Evolutionary conservation across 1,140 invertebrate species (phyloP).

Genomic region (Himalopsyche phryganea): DNA sequence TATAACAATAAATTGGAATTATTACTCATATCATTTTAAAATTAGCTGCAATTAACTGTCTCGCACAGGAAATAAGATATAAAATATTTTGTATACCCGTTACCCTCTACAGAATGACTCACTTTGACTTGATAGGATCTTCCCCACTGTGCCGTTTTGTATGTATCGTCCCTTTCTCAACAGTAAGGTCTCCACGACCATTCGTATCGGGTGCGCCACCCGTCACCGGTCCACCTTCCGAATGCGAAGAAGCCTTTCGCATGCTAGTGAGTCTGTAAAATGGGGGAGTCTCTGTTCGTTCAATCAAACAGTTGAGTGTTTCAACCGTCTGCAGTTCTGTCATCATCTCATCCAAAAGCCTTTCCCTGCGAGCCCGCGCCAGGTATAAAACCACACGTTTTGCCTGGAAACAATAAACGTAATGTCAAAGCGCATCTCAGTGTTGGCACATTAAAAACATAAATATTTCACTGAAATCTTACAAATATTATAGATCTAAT

Average conservation of each 20-base stretch:
- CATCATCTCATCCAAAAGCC: conserved; percentile 95
- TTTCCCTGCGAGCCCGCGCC: conserved; percentile 82
- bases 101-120: no score
- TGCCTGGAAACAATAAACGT: conserved; percentile 59
- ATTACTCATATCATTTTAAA: no score
- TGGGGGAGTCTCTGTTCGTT: conserved; percentile 94
- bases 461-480: no score
- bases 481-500: no score
- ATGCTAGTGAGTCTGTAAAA: conserved; percentile 92
- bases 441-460: no score
- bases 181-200: conserved; percentile 46
- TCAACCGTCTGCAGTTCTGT: conserved; percentile 94
- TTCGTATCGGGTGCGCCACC: conserved; percentile 51
- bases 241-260: conserved; percentile 85
- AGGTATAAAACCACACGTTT: conserved; percentile 93
- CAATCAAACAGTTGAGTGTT: conserved; percentile 90
- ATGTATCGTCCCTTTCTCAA: conserved; percentile 92
- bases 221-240: conserved; percentile 56
- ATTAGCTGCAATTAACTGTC: no score
- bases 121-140: conserved; percentile 74
- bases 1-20: no score
- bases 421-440: background rate
- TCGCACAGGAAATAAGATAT: no score
- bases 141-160: conserved; percentile 94
- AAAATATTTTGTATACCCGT: no score